phyloP scores from a whole-genome alignment of 2,888 invertebrate species.

The Amphipyra berbera region DNA sequence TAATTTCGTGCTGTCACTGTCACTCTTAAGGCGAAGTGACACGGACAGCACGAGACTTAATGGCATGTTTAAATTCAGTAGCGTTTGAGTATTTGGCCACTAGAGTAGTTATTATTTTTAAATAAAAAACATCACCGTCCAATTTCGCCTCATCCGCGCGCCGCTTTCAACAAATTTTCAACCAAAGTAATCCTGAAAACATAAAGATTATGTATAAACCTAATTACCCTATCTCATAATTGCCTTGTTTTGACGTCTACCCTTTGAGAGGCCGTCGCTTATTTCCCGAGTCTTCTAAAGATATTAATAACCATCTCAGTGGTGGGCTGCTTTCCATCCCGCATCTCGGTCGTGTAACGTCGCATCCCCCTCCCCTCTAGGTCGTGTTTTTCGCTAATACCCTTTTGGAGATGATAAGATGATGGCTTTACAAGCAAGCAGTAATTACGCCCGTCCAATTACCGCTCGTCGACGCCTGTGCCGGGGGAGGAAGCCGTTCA shows the following conservation, averaged over 20 bases:
- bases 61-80: no score
- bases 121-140: slow-evolving; percentile 12
- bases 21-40: no score
- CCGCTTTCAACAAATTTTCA: slow-evolving; percentile 50
- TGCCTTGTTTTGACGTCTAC: slow-evolving; percentile 89
- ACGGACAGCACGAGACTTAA: no score
- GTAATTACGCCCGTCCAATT: slow-evolving; percentile 87
- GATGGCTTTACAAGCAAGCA: slow-evolving; percentile 88
- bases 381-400: slow-evolving; percentile 87
- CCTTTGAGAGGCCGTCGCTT: slow-evolving; percentile 85
- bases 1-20: no score
- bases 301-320: slow-evolving; percentile 88
- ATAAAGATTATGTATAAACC: slow-evolving; percentile 83
- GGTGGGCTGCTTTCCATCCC: slow-evolving; percentile 80
- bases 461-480: slow-evolving; percentile 71
- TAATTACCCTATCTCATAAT: slow-evolving; percentile 88
- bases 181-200: slow-evolving; percentile 68
- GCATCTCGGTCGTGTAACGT: slow-evolving; percentile 68
- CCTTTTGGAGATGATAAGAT: slow-evolving; percentile 87
- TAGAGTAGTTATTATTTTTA: no score
- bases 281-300: slow-evolving; percentile 84
- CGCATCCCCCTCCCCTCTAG: slow-evolving; percentile 62
- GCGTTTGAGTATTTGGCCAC: no score
- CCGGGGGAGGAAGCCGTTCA: slow-evolving; percentile 69
- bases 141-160: slow-evolving; percentile 21